phyloP scores from a whole-genome alignment of 2,888 invertebrate species.

The Agonopterix alstromeriana region DNA sequence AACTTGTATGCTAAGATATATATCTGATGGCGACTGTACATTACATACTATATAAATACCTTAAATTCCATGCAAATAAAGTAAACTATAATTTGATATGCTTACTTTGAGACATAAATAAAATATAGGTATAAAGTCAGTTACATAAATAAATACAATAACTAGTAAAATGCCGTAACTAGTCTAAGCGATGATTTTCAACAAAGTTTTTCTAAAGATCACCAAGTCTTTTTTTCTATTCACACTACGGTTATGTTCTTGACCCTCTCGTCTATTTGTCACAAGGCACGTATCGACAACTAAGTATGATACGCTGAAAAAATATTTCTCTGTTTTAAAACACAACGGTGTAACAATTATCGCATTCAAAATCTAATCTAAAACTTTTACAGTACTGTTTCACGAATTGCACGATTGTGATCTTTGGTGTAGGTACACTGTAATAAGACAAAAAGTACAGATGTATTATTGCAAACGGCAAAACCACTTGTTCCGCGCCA shows the following conservation, averaged over 20 bases:
- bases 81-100: constrained; percentile 39
- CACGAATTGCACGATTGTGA: constrained; percentile 36
- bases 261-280: constrained; percentile 29
- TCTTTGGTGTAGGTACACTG: constrained; percentile 56
- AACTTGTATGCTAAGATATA: too few relatives aligned
- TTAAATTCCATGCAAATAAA: constrained; percentile 24
- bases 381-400: constrained; percentile 7
- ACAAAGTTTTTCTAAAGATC: constrained; percentile 16
- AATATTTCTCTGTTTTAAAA: constrained; percentile 55
- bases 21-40: too few relatives aligned
- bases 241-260: constrained; percentile 14
- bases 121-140: constrained; percentile 27
- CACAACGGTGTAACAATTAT: constrained; percentile 12
- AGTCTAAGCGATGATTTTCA: constrained; percentile 46
- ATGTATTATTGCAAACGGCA: constrained; percentile 23
- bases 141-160: constrained; percentile 37
- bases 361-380: constrained; percentile 6
- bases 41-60: background rate
- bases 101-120: constrained; percentile 51
- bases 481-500: constrained; percentile 19
- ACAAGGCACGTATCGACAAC: constrained; percentile 64
- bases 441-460: constrained; percentile 7
- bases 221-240: constrained; percentile 20
- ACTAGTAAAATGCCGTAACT: constrained; percentile 62
- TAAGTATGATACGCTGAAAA: constrained; percentile 61